Evolutionary conservation across 1,140 invertebrate species (phyloP), one percentile per base, ranked within the genome.

Genomic region (Drosophila lowei): DNA sequence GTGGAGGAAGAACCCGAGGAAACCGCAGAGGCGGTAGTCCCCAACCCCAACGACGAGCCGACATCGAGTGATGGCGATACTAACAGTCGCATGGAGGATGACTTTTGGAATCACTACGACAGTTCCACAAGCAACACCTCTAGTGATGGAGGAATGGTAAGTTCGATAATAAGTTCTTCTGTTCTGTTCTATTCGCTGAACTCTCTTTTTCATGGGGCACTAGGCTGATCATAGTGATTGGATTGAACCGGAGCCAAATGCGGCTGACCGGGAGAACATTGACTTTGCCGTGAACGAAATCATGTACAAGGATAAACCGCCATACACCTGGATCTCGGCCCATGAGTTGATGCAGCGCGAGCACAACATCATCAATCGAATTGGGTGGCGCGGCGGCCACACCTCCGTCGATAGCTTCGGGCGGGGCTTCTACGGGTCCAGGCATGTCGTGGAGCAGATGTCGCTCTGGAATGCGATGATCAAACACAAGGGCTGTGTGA

Each of bases 401-500:
- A 86, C 71, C 13, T 74, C 79, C 0, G 9, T 16, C 0, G 16
- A 23, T 1, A 81, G 72, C 42, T 85, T 84, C 6, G 54, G 46
- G 55, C 92, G 94, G 48, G 93, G 94, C 41, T 97, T 95, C 91
- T 97, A 97, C 86, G 95, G 95, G 7, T 97, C 97, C 18, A 92
- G 97, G 23, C 94, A 96, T 83, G 94, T 94, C 72, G 96, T 97
- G 6, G 94, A 98, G 91, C 94, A 96, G 67, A 92, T 99, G 79
- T 94, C 97, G 88, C 92, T 97, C 30, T 94, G 95, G 91, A 94
- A 95, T 73, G 95, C 95, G 89, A 92, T 99, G 79, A 94, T 95
- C 34, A 94, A 94, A 70, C 97, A 99, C 92, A 92, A 93, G 80
- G 97, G 97, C 44, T 98, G 98, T 93, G 97, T 99, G 8, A 99